Percentiles rank a stretch among this genome's conserved stretches.
Evolutionary conservation across 1,140 invertebrate genomes (phyloP).

Genomic region (Ceratina australensis): DNA sequence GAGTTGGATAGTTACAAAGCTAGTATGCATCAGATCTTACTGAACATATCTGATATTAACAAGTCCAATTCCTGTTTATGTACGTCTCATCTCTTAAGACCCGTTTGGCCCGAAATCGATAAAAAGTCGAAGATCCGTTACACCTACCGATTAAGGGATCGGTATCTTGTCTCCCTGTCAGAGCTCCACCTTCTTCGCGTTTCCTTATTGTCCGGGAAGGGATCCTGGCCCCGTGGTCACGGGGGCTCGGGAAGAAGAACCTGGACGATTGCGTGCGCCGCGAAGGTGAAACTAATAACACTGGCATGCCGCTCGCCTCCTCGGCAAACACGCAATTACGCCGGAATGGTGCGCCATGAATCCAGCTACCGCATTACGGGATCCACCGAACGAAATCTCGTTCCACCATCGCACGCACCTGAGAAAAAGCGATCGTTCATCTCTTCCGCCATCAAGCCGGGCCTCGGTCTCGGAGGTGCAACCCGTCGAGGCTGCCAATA

Average conservation of each 20-base stretch:
- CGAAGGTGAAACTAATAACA: constrained; percentile 74
- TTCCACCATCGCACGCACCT: constrained; percentile 42
- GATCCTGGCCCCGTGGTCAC: constrained; percentile 37
- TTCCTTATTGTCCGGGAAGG: constrained; percentile 53
- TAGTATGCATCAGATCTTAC: no score
- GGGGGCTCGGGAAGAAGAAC: constrained; percentile 11
- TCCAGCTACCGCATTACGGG: constrained; percentile 69
- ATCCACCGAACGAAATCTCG: constrained; percentile 56
- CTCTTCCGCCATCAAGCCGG: not conserved
- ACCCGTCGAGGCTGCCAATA: not conserved
- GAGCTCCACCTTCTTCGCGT: constrained; percentile 45
- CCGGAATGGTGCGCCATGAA: constrained; percentile 59
- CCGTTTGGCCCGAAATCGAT: constrained; percentile 32
- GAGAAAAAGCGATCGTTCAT: constrained; percentile 48
- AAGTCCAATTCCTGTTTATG: not conserved
- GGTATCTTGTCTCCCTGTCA: constrained; percentile 52
- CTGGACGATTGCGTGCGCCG: constrained; percentile 57
- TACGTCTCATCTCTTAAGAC: not conserved
- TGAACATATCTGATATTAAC: not conserved
- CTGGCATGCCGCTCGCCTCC: constrained; percentile 54
- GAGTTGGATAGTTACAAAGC: no score
- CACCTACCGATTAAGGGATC: constrained; percentile 50
- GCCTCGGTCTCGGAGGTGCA: not conserved
- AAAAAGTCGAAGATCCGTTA: constrained; percentile 55
- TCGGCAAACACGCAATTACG: constrained; percentile 76